phyloP scores from a whole-genome alignment of 2,888 invertebrate species.

The Sinopyrophorus schimmeli region DNA sequence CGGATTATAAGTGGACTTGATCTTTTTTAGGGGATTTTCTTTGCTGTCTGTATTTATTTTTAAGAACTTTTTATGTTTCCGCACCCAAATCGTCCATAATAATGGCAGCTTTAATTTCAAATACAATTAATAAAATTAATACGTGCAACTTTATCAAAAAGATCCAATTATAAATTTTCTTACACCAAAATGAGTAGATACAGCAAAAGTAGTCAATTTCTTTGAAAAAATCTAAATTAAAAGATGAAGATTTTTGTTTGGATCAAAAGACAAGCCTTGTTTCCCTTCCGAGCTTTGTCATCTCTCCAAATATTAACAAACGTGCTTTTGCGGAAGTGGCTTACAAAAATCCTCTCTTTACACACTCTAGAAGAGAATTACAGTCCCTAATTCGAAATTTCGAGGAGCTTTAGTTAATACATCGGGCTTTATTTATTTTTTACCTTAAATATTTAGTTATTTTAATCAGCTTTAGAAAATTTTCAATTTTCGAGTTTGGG shows the following conservation, averaged over 20 bases:
- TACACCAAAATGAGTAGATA: neutral
- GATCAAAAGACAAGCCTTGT: neutral
- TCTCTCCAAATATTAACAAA: constrained; percentile 4
- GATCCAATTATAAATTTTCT: no score
- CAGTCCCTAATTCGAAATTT: constrained; percentile 16
- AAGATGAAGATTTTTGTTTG: neutral
- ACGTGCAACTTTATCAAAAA: no score
- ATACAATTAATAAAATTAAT: no score
- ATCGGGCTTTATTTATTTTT: constrained; percentile 20
- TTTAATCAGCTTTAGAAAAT: constrained; percentile 37
- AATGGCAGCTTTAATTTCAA: no score
- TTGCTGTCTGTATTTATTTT: no score
- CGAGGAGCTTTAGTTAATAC: constrained; percentile 22
- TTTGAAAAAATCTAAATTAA: neutral
- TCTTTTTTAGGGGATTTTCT: constrained; percentile 21
- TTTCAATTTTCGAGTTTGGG: constrained; percentile 39
- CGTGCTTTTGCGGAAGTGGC: constrained; percentile 1
- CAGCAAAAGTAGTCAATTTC: neutral
- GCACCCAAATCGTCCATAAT: no score
- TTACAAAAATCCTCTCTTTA: constrained; percentile 14
- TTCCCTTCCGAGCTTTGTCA: neutral
- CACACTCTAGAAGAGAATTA: constrained; percentile 14
- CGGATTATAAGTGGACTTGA: constrained; percentile 22
- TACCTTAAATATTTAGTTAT: constrained; percentile 15
- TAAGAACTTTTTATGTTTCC: no score